Evolutionary conservation across 2,797 vertebrate genomes (phyloP).

Genomic region (Eleutherodactylus coqui): DNA sequence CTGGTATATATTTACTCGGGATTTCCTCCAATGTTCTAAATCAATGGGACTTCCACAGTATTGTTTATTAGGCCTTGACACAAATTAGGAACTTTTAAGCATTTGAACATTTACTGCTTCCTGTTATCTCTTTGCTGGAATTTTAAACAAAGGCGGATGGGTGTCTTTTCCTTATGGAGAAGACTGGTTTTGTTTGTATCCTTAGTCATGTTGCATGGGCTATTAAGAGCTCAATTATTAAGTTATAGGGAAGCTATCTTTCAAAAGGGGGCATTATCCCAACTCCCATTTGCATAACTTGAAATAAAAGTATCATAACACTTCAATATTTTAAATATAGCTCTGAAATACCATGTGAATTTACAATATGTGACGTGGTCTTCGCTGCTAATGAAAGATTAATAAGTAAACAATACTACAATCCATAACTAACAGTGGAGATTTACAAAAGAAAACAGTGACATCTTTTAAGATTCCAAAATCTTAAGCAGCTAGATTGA

Average conservation of each 20-base stretch:
- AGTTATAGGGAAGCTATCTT: too few species aligned
- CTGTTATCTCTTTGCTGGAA: constrained; percentile 56
- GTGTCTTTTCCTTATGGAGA: too few species aligned
- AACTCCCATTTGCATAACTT: too few species aligned
- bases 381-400: neutral
- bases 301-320: constrained; percentile 31
- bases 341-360: neutral
- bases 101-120: constrained; percentile 51
- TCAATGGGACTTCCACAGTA: constrained; percentile 52
- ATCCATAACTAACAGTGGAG: neutral
- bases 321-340: neutral
- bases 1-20: constrained; percentile 56
- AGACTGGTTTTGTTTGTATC: too few species aligned
- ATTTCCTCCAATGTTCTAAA: constrained; percentile 60
- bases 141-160: constrained; percentile 44
- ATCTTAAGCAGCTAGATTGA: neutral
- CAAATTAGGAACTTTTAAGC: constrained; percentile 52
- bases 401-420: neutral
- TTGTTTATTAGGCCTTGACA: constrained; percentile 58
- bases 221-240: too few species aligned
- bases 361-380: neutral
- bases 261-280: too few species aligned
- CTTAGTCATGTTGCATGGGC: too few species aligned
- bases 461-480: too few species aligned
- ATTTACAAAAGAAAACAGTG: neutral